A percentile compares a stretch with the other conserved stretches of the same genome.
Conservation (phyloP, 2,888 invertebrate species). For the Creontiades dilutus region DNA sequence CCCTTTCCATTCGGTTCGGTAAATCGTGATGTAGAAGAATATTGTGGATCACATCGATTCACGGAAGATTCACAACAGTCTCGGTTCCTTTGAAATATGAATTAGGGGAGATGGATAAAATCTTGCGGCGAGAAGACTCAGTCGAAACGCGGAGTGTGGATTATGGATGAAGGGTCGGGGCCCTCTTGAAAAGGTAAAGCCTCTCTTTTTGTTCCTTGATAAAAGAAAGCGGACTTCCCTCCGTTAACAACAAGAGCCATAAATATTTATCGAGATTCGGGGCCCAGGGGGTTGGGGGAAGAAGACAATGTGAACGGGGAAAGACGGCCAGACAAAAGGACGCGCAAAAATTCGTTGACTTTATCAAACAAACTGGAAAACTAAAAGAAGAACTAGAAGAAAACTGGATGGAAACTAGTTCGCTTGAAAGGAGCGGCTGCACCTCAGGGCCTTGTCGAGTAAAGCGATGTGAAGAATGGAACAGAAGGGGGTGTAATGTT, state of each 20-base stretch:
- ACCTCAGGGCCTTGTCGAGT: neutral
- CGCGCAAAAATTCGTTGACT: slow-evolving; percentile 22
- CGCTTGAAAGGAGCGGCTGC: neutral
- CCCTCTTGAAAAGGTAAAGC: slow-evolving; percentile 7
- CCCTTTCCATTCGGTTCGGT: no score
- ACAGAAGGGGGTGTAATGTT: slow-evolving; percentile 10
- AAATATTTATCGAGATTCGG: slow-evolving; percentile 33
- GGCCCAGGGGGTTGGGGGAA: neutral
- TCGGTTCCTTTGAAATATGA: neutral
- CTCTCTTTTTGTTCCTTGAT: slow-evolving; percentile 5
- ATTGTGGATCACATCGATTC: no score
- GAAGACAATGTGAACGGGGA: neutral
- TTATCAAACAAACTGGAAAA: slow-evolving; percentile 31
- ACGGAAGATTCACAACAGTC: no score
- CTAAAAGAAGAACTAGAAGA: neutral
- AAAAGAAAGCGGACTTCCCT: slow-evolving; percentile 6
- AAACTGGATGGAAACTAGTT: neutral
- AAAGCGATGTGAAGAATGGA: slow-evolving; percentile 2
- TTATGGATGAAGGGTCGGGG: neutral
- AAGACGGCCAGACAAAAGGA: slow-evolving; percentile 22
- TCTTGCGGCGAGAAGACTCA: neutral
- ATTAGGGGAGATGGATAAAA: neutral
- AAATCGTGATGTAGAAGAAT: no score
- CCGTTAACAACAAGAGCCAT: neutral
- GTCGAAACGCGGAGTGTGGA: neutral